These are phyloP conservation scores for Camponotus fellah DNA, from an alignment of 2,888 invertebrate species.

Conservation along the genomic window DNA sequence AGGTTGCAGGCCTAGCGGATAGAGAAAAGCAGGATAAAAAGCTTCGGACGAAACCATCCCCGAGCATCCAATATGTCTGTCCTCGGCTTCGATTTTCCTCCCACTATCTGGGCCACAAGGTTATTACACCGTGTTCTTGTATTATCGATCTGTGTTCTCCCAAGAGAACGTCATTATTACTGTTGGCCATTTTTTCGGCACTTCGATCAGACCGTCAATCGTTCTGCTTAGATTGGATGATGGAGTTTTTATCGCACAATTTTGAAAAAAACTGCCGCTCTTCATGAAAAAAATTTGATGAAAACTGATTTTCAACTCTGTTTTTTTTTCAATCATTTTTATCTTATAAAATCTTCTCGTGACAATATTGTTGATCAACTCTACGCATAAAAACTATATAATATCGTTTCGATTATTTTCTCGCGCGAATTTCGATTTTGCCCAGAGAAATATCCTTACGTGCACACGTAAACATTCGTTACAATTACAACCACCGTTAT, in stretches of 20 bases:
- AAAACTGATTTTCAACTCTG: not conserved
- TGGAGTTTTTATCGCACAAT: slow-evolving; percentile 35
- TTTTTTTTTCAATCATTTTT: not conserved
- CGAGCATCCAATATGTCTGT: slow-evolving; percentile 76
- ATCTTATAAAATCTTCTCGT: not conserved
- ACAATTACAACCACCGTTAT: not conserved
- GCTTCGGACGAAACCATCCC: slow-evolving; percentile 65
- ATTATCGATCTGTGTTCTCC: slow-evolving; percentile 61
- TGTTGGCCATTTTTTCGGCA: slow-evolving; percentile 34
- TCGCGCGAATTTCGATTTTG: not conserved
- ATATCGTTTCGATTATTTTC: not conserved
- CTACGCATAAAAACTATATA: not conserved
- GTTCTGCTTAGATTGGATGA: slow-evolving; percentile 22
- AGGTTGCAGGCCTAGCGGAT: slow-evolving; percentile 44
- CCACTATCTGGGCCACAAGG: slow-evolving; percentile 74
- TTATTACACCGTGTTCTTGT: slow-evolving; percentile 73
- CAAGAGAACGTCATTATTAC: slow-evolving; percentile 66
- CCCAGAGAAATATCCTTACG: too few relatives aligned
- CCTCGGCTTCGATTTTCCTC: slow-evolving; percentile 76
- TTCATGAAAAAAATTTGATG: not conserved
- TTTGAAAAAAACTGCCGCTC: not conserved
- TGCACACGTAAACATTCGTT: not conserved
- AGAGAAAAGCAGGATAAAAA: slow-evolving; percentile 65
- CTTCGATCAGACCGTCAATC: slow-evolving; percentile 8
- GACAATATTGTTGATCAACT: not conserved